Evolutionary conservation across 2,888 invertebrate species (phyloP).

Genomic region (Mesoligia furuncula): DNA sequence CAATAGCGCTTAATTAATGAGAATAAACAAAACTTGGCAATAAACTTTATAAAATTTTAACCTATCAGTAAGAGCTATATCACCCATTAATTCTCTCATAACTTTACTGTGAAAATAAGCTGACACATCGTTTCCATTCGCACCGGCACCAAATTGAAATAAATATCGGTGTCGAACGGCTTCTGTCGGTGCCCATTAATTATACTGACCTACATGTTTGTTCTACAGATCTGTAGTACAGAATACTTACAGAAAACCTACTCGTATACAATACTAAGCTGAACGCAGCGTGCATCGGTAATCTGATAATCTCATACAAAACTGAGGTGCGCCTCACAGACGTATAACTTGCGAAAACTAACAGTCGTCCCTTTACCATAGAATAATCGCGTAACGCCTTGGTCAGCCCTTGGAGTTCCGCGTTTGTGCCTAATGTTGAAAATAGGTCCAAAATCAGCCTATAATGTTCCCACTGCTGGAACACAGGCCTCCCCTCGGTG

Average conservation of each 20-base stretch:
- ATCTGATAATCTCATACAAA: background rate
- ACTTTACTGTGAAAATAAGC: slow-evolving; percentile 44
- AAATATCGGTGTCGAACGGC: slow-evolving; percentile 52
- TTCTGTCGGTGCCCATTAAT: slow-evolving; percentile 54
- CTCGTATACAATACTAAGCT: background rate
- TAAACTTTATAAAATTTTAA: background rate
- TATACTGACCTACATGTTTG: slow-evolving; percentile 58
- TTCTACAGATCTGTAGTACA: slow-evolving; percentile 39
- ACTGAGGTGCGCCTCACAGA: background rate
- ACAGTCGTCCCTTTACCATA: background rate
- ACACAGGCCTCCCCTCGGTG: background rate
- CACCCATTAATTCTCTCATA: slow-evolving; percentile 23
- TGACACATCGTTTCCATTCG: slow-evolving; percentile 42
- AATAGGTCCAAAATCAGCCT: background rate
- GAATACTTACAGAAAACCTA: slow-evolving; percentile 37
- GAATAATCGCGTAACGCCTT: background rate
- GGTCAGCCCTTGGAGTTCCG: background rate
- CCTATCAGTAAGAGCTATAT: slow-evolving; percentile 15
- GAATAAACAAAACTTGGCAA: background rate
- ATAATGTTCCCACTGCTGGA: background rate
- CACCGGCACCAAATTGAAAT: slow-evolving; percentile 51
- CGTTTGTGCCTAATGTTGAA: background rate
- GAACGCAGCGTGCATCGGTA: background rate
- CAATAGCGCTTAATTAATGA: background rate
- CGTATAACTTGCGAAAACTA: too few relatives aligned